Conservation (phyloP, 2,113 vertebrate species). For the Myiopsitta monachus region DNA sequence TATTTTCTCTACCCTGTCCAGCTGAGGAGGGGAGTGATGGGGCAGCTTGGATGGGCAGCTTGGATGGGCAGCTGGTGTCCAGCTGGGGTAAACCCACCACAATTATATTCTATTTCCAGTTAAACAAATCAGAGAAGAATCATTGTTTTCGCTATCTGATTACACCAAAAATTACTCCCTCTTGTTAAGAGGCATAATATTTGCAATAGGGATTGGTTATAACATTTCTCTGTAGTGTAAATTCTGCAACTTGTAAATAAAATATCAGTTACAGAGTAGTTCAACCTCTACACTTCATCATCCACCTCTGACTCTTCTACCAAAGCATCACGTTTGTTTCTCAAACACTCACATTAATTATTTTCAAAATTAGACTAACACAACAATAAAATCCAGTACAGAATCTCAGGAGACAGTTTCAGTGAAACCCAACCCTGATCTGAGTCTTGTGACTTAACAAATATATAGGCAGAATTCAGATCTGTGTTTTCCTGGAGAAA, state of each 20-base stretch:
- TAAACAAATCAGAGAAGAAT: slow-evolving; percentile 8
- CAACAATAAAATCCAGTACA: not conserved
- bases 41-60: not conserved
- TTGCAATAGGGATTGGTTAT: not conserved
- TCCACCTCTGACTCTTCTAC: not conserved
- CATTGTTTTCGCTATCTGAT: not conserved
- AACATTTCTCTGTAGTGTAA: not conserved
- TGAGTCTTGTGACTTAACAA: not conserved
- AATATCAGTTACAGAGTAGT: not conserved
- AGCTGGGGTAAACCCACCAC: not conserved
- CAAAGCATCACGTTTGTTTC: not conserved
- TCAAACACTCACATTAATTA: not conserved
- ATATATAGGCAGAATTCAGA: not conserved
- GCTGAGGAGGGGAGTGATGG: not conserved
- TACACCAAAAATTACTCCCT: not conserved
- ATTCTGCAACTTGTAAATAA: not conserved
- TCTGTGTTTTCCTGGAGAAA: not conserved
- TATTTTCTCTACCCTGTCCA: not conserved
- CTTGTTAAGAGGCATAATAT: not conserved
- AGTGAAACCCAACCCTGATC: not conserved
- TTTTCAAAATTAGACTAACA: not conserved
- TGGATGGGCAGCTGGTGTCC: not conserved
- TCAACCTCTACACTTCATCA: not conserved
- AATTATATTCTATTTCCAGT: not conserved
- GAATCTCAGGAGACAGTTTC: not conserved